phyloP scores from a whole-genome alignment of 2,888 invertebrate genomes.

The Auanema freiburgensis region DNA sequence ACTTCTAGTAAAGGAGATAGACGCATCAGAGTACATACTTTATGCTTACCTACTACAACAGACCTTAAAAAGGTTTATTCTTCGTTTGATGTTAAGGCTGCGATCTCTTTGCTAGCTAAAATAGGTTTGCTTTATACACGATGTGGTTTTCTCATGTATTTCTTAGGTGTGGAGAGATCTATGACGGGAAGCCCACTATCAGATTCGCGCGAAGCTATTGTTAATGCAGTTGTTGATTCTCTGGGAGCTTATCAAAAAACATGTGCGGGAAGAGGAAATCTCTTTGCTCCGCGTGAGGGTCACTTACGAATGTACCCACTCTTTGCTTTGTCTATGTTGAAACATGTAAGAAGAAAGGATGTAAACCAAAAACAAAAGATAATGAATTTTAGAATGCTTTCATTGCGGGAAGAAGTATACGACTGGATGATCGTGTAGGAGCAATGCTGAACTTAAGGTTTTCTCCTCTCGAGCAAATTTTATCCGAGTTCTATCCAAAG shows the following conservation, averaged over 20 bases:
- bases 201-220: constrained; percentile 93
- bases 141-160: neutral
- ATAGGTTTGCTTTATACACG: constrained; percentile 75
- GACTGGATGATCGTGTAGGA: constrained; percentile 86
- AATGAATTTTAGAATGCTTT: constrained; percentile 11
- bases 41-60: constrained; percentile 86
- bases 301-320: constrained; percentile 82
- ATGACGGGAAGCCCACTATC: constrained; percentile 75
- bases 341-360: constrained; percentile 65
- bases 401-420: constrained; percentile 78
- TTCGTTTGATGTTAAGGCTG: constrained; percentile 81
- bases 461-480: constrained; percentile 78
- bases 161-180: constrained; percentile 84
- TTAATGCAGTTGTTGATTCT: constrained; percentile 90
- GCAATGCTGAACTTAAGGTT: constrained; percentile 92
- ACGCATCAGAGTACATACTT: constrained; percentile 93
- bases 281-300: constrained; percentile 77
- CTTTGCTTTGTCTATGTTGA: constrained; percentile 84
- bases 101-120: constrained; percentile 87
- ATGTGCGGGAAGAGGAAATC: constrained; percentile 45
- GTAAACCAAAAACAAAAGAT: neutral
- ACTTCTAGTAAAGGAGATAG: constrained; percentile 93
- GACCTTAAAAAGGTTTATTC: constrained; percentile 83
- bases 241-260: constrained; percentile 69
- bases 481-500: constrained; percentile 86